Conservation (phyloP, 2,888 invertebrate species). For the Amphipyra tragopoginis region DNA sequence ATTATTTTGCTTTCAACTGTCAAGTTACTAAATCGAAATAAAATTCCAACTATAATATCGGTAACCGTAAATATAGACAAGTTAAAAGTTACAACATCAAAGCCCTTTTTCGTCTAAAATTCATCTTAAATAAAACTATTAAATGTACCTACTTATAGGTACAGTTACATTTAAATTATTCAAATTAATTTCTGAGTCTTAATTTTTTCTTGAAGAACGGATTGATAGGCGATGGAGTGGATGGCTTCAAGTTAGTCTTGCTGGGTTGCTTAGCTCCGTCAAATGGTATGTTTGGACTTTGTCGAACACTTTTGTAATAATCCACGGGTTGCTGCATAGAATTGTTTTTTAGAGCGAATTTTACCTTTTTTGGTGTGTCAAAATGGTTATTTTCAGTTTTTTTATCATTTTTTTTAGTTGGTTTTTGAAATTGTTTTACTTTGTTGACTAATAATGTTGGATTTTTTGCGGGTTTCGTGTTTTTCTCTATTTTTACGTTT, state of each 20-base stretch:
- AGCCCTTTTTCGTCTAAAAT: background rate
- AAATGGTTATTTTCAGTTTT: conserved; percentile 47
- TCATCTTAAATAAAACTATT: background rate
- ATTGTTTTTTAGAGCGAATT: conserved; percentile 93
- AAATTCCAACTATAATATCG: no score
- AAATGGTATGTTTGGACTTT: conserved; percentile 94
- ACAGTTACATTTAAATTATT: background rate
- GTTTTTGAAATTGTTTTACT: conserved; percentile 74
- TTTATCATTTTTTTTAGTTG: conserved; percentile 38
- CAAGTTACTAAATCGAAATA: no score
- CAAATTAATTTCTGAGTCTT: conserved; percentile 56
- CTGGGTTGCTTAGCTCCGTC: conserved; percentile 92
- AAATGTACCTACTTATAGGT: background rate
- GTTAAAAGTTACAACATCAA: no score
- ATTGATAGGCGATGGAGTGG: conserved; percentile 93
- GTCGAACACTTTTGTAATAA: conserved; percentile 92
- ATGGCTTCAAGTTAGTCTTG: conserved; percentile 93
- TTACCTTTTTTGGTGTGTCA: conserved; percentile 91
- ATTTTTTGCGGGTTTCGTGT: conserved; percentile 18
- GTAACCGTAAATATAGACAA: no score
- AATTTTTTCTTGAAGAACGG: conserved; percentile 92
- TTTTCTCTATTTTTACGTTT: background rate
- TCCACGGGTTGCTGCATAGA: conserved; percentile 93
- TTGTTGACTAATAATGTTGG: conserved; percentile 70
- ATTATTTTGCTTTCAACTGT: no score